Conservation (phyloP, 2,797 vertebrate species). For the Miopithecus talapoin region DNA sequence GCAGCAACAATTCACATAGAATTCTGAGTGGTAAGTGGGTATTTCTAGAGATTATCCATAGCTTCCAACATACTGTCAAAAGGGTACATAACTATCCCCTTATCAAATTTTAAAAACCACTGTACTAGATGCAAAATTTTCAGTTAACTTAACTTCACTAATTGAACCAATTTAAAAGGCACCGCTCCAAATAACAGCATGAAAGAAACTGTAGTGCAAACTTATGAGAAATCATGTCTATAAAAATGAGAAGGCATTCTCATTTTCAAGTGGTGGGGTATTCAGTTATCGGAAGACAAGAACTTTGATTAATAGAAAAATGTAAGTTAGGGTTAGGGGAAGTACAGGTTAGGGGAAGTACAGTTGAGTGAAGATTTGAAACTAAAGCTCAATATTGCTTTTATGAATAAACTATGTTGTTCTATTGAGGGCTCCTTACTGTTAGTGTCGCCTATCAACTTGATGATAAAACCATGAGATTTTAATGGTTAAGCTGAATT, state of each 20-base stretch:
- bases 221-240: background rate
- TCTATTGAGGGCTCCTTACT: background rate
- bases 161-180: slow-evolving; percentile 2
- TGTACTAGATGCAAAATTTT: background rate
- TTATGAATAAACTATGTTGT: background rate
- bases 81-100: background rate
- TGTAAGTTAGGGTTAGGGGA: background rate
- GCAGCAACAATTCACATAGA: background rate
- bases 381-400: background rate
- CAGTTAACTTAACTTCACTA: slow-evolving; percentile 22
- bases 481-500: background rate
- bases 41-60: background rate
- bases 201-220: slow-evolving; percentile 1
- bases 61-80: background rate
- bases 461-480: background rate
- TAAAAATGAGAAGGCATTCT: background rate
- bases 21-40: background rate
- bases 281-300: background rate
- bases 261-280: background rate
- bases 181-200: background rate
- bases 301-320: background rate
- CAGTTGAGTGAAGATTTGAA: background rate
- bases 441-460: background rate
- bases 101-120: background rate
- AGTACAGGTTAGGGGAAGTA: background rate